Percentiles rank a stretch among this genome's conserved stretches.
These are phyloP conservation scores for Caenorhabditis zanzibari DNA, from an alignment of 2,888 invertebrate species.

Conservation along the genomic window DNA sequence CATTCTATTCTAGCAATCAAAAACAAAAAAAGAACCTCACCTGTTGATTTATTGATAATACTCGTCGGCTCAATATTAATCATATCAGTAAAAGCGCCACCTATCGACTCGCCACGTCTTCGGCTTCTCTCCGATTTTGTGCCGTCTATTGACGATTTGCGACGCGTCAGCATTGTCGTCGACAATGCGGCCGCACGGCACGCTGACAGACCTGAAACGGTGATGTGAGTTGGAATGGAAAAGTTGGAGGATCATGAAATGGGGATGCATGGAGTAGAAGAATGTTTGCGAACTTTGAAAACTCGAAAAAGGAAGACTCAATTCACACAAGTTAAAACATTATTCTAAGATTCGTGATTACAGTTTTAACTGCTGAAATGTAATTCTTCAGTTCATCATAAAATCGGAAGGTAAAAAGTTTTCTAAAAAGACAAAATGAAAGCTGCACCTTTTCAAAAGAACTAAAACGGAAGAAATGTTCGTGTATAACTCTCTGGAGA, in stretches of 20 bases:
- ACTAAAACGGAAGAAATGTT: conserved; percentile 14
- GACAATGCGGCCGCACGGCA: conserved; percentile 81
- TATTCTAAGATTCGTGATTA: too few species aligned
- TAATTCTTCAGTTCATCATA: too few species aligned
- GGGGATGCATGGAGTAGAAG: too few species aligned
- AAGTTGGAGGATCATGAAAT: neutral
- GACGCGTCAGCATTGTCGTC: conserved; percentile 82
- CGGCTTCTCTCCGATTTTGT: conserved; percentile 58
- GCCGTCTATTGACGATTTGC: conserved; percentile 75
- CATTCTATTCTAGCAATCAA: too few species aligned
- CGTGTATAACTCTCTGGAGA: conserved; percentile 2
- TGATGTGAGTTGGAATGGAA: neutral
- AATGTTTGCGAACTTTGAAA: too few species aligned
- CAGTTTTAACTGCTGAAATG: too few species aligned
- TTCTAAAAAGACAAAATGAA: neutral
- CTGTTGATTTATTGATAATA: conserved; percentile 72
- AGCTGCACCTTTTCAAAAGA: neutral
- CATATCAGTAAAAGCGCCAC: conserved; percentile 75
- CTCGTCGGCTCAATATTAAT: conserved; percentile 75
- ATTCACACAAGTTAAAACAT: too few species aligned
- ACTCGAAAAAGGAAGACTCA: too few species aligned
- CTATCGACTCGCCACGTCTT: conserved; percentile 68
- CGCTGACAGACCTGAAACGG: conserved; percentile 70
- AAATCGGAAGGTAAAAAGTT: neutral
- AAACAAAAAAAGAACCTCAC: too few species aligned